Percentiles rank a stretch among this genome's conserved stretches.
phyloP scores from a whole-genome alignment of 2,888 invertebrate genomes.

The Drosophila falleni region DNA sequence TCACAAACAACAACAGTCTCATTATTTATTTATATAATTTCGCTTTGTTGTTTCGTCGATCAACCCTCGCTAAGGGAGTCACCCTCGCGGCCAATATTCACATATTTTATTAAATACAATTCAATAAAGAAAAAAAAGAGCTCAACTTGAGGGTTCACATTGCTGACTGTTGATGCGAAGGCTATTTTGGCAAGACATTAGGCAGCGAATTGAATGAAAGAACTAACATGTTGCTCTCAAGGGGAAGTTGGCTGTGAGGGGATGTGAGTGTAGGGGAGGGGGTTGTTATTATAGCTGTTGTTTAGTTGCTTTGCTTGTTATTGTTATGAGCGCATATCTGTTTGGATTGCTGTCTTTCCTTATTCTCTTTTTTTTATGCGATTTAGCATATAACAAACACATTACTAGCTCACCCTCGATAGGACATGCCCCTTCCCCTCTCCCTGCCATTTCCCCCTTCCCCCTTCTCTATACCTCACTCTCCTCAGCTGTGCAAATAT shows the following conservation, averaged over 20 bases:
- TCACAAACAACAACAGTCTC: conserved; percentile 58
- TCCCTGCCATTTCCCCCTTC: not conserved
- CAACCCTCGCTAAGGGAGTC: conserved; percentile 52
- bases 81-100: conserved; percentile 49
- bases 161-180: conserved; percentile 47
- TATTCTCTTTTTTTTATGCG: conserved; percentile 70
- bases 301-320: conserved; percentile 56
- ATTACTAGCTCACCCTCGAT: conserved; percentile 55
- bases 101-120: conserved; percentile 79
- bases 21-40: conserved; percentile 73
- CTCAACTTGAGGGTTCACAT: conserved; percentile 11
- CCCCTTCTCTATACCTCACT: not conserved
- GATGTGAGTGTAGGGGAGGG: not conserved
- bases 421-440: conserved; percentile 5
- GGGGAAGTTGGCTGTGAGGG: conserved; percentile 9
- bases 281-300: conserved; percentile 51
- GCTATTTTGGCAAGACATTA: conserved; percentile 73
- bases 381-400: conserved; percentile 80
- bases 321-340: conserved; percentile 62
- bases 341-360: conserved; percentile 36
- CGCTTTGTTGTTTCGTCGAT: conserved; percentile 31
- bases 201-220: conserved; percentile 30
- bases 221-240: conserved; percentile 52
- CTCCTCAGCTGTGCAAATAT: conserved; percentile 68
- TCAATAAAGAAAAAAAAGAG: conserved; percentile 60